phyloP scores from a whole-genome alignment of 2,888 invertebrate species.

The Hipparchia sbordonii region DNA sequence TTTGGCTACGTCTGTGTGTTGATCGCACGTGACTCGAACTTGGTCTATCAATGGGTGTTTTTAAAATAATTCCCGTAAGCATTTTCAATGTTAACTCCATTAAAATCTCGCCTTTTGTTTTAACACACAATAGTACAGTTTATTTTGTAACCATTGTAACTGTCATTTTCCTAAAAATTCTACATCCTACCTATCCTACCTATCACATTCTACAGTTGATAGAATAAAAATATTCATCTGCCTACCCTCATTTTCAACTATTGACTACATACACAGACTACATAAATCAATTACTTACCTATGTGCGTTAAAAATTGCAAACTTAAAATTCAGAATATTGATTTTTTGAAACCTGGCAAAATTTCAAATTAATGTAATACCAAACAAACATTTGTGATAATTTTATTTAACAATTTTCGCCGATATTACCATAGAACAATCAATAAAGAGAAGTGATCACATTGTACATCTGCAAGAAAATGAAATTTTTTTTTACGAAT shows the following conservation, averaged over 20 bases:
- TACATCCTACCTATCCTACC: too few species aligned
- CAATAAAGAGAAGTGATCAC: too few species aligned
- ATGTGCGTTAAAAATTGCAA: too few species aligned
- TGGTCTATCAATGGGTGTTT: neutral
- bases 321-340: too few species aligned
- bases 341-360: too few species aligned
- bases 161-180: neutral
- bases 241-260: neutral
- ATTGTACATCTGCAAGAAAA: too few species aligned
- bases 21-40: conserved; percentile 21
- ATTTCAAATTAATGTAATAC: neutral
- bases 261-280: neutral
- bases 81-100: neutral
- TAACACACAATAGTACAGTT: neutral
- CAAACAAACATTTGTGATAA: too few species aligned
- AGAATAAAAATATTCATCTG: neutral
- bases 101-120: neutral
- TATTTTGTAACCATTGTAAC: neutral
- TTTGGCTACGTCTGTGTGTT: conserved; percentile 33
- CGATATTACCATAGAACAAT: too few species aligned
- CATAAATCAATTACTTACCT: too few species aligned
- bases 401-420: too few species aligned
- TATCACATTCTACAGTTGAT: neutral
- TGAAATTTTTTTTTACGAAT: too few species aligned
- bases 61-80: conserved; percentile 28